Percentiles rank a stretch among this genome's conserved stretches.
Conservation (phyloP, 2,888 invertebrate genomes). For the Agrilus biguttatus region DNA sequence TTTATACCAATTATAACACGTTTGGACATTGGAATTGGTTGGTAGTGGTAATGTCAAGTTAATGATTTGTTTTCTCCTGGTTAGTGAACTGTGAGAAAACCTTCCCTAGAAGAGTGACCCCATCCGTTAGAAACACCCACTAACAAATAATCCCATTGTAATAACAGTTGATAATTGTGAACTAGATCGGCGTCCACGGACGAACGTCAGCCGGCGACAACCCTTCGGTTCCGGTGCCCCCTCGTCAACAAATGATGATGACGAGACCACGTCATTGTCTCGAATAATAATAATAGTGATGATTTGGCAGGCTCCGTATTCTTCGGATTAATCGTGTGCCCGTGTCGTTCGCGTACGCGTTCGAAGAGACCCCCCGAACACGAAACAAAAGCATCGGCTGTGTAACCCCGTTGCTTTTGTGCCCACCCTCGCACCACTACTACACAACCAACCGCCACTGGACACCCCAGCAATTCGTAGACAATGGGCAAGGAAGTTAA, state of each 20-base stretch:
- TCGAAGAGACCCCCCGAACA: background rate
- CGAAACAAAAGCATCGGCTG: slow-evolving; percentile 1
- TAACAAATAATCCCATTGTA: background rate
- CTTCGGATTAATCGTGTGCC: slow-evolving; percentile 9
- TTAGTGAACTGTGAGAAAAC: background rate
- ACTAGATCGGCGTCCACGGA: too few relatives aligned
- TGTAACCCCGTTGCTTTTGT: background rate
- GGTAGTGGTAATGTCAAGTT: too few relatives aligned
- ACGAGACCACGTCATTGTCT: too few relatives aligned
- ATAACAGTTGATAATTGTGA: too few relatives aligned
- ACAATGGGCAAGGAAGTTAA: background rate
- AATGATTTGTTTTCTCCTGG: too few relatives aligned
- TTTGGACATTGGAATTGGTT: too few relatives aligned
- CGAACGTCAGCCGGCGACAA: too few relatives aligned
- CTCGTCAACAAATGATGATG: too few relatives aligned
- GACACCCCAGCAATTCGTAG: background rate
- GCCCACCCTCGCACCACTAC: background rate
- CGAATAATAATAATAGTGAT: slow-evolving; percentile 5
- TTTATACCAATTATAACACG: too few relatives aligned
- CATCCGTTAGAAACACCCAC: background rate
- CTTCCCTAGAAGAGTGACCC: slow-evolving; percentile 6
- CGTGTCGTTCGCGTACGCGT: slow-evolving; percentile 10
- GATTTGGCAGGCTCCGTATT: slow-evolving; percentile 11
- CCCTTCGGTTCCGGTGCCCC: too few relatives aligned
- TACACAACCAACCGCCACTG: background rate